Base-by-base conservation (phyloP, 2,797 vertebrate species). In the Centropyge bicolor region DNA sequence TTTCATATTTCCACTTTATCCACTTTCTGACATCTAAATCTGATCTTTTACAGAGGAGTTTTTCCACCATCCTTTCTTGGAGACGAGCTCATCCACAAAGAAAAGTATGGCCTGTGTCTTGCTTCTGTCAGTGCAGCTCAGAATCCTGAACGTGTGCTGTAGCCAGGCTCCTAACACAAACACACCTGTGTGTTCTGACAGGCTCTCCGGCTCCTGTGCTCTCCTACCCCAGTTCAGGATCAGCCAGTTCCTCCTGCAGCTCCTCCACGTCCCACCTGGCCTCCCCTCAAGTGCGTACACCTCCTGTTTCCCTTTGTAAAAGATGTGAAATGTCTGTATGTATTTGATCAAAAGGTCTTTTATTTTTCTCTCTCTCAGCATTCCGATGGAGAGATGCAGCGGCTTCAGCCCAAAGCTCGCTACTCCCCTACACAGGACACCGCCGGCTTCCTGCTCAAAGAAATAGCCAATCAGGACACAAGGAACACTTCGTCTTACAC, bases 31-130 rank as follows among this genome's bases (percentile, higher is more conserved):
- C 38, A 20, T 43, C 6, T 66, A 11, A 52, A 57, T 73, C 13
- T 81, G 72, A 79, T 3, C 41, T 56, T 85, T 68, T 70, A 1
- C 94, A 99, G 98, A 98, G 84, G 96, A 97, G 66, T 98, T 99
- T 93, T 99, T 99, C 91, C 96, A 95, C 71, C 98, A 99, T 90
- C 96, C 98, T 0, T 99, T 98, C 92, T 85, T 99, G 45, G 96
- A 98, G 56, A 93, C 95, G 41, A 96, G 93, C 87, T 92, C 96
- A 67, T 91, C 95, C 5, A 87, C 96, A 90, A 98, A 97, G 93
- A 98, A 98, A 94, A 97, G 98, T 99, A 94, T 87, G 97, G 94
- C 59, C 20, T 31, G 1, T 55, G 16, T 49, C 3, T 48, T 64
- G 7, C n/a, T 68, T 48, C 3, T 70, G 45, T 38, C 7, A n/a